Evolutionary conservation across 2,888 invertebrate species (phyloP).

Genomic region (Dolichopus griseipennis): DNA sequence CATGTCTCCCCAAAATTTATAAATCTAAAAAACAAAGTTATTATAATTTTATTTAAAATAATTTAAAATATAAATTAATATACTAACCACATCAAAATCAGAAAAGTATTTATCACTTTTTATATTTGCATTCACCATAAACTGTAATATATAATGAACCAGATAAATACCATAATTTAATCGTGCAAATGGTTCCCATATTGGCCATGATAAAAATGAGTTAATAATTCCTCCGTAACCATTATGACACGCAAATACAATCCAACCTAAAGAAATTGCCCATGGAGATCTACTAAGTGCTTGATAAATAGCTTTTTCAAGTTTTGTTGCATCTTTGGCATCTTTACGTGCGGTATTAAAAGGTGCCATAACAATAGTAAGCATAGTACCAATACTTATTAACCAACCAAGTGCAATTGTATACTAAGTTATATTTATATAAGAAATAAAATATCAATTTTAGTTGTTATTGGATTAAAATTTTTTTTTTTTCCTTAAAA

Average conservation of each 20-base stretch:
- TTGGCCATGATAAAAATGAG: constrained; percentile 37
- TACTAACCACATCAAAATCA: constrained; percentile 36
- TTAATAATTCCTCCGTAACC: constrained; percentile 40
- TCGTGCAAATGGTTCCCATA: constrained; percentile 38
- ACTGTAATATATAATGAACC: constrained; percentile 37
- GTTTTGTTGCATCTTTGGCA: constrained; percentile 28
- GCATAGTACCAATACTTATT: constrained; percentile 33
- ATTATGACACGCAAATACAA: constrained; percentile 41
- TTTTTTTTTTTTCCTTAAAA: too few species aligned
- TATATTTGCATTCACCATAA: constrained; percentile 32
- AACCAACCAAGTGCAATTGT: constrained; percentile 35
- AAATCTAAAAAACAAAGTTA: constrained; percentile 19
- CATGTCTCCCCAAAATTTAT: constrained; percentile 21
- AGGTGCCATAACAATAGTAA: constrained; percentile 36
- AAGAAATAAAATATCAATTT: too few species aligned
- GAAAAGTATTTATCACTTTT: constrained; percentile 37
- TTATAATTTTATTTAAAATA: not conserved
- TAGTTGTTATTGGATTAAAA: too few species aligned
- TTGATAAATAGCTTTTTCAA: constrained; percentile 39
- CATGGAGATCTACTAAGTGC: constrained; percentile 36
- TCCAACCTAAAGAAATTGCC: constrained; percentile 37
- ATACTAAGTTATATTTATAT: constrained; percentile 11
- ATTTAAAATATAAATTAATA: not conserved
- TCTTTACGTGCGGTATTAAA: constrained; percentile 35
- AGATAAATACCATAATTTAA: constrained; percentile 40